Evolutionary conservation across 2,888 invertebrate species (phyloP), one percentile per base, ranked within the genome.

Genomic region (Lymantria monacha): DNA sequence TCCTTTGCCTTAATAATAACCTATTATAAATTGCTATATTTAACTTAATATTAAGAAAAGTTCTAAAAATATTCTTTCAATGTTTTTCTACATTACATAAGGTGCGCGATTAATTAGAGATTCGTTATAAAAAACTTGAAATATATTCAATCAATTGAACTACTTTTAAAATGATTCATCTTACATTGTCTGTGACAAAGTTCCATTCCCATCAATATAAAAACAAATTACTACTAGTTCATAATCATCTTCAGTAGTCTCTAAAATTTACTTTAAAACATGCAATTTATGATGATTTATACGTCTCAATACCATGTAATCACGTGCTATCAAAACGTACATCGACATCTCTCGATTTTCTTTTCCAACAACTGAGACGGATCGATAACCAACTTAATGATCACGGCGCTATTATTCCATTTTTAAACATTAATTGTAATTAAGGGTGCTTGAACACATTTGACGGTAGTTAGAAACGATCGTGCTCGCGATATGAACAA

Each of bases 401-500:
- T 55, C 53, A 46, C 44, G 46, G 31, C 38, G 43, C 48, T 36
- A 53, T 57, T 44, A 51, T 44, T 51, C 50, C 44, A 59, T 62
- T 66, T 66, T 57, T 66, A 44, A 62, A 59, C 63, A 62, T 67
- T 63, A 63, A 56, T 50, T 46, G 63, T 74, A 74, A 72, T 73
- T 58, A 73, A 72, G 67, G 76, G 79, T 73, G 69, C 69, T 65
- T 66, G 63, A 70, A 74, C 74, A 74, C 67, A 61, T 69, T 70
- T 63, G 67, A 57, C 70, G 66, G 74, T 74, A 54, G 69, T 63
- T 69, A 63, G 44, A 49, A 44, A 64, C 57, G 76, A 81, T 86
- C 77, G 81, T 69, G 69, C 73, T 63, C 45, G 64, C 65, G 87
- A 88, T 89, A 88, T 48, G 76, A 70, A 85, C 86, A 87, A 87